Evolutionary conservation across 1,140 invertebrate species (phyloP), one percentile per base, ranked within the genome.

Genomic region (Carcinoscorpius rotundicauda): DNA sequence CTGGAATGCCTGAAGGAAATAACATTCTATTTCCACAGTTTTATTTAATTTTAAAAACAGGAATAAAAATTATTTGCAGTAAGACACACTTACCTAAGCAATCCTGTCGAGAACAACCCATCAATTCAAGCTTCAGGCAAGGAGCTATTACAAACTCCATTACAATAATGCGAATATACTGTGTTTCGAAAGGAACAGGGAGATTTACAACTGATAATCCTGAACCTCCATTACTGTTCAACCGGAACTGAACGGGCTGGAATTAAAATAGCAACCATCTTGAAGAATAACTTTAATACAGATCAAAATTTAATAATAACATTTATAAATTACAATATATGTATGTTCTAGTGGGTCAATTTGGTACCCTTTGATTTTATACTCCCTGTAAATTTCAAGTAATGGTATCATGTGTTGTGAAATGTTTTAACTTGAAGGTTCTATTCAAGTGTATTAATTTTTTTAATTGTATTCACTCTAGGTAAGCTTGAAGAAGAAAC

Each of bases 41-140:
- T n/a, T 29, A 29, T 29, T 29, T 29, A 29, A 29, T 29, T 29
- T 29, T 29, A 29, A 29, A 29, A 29, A 29, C 29, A 29, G 29
- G 29, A 29, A 29, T 29, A 29, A 29, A 29, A 29, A 29, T 29
- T 29, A 29, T 71, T 66, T 70, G 3, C 49, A 70, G 11, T 10
- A 61, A 60, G 62, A 57, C 49, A 52, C 60, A 62, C 64, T 56
- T 63, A 77, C 75, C 76, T 6, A 82, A 81, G 75, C 94, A 97
- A 72, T 94, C 91, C 68, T 94, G 80, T 68, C 91, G 81, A 0
- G 88, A 89, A 76, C 93, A 97, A 5, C 93, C 93, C 86, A 96
- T 93, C 11, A 96, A 81, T 81, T 97, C 94, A 53, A 97, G 74
- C 75, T 92, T 89, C 63, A 96, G 77, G 72, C 93, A 97, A 4